phyloP scores from a whole-genome alignment of 2,797 vertebrate species.

The Argya squamiceps region DNA sequence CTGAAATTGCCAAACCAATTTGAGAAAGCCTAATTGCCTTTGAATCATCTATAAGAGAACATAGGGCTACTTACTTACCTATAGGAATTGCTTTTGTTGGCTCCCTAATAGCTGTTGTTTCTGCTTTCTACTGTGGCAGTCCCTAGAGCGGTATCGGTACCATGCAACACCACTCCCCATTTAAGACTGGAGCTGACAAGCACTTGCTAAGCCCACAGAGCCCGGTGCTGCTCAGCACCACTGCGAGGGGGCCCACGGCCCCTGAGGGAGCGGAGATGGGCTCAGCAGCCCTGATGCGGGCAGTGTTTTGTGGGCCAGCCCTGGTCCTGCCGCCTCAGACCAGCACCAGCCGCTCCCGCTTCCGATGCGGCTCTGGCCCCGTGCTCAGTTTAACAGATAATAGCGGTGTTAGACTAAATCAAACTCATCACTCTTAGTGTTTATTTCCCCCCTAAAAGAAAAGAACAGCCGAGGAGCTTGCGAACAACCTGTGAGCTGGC shows the following conservation, averaged over 20 bases:
- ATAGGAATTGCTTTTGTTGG: background rate
- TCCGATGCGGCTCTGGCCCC: accelerated
- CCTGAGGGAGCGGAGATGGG: accelerated
- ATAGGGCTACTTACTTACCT: background rate
- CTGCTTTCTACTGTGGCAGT: background rate
- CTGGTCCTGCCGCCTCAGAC: background rate
- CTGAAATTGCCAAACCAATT: background rate
- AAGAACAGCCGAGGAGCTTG: background rate
- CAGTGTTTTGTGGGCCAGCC: accelerated
- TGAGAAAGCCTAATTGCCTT: background rate
- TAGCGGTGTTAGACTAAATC: background rate
- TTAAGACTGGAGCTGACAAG: background rate
- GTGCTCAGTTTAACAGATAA: background rate
- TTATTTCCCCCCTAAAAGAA: background rate
- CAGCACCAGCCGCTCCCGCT: background rate
- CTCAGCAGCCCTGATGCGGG: accelerated
- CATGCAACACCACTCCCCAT: accelerated
- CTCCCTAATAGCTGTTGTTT: background rate
- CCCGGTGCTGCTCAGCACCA: background rate
- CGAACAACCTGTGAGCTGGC: background rate
- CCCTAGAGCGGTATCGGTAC: accelerated
- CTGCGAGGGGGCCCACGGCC: accelerated
- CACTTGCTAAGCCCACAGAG: accelerated
- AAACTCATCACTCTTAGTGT: background rate
- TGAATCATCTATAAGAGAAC: background rate